Evolutionary conservation across 2,113 vertebrate species (phyloP).

Genomic region (Machaerirhynchus nigripectus): DNA sequence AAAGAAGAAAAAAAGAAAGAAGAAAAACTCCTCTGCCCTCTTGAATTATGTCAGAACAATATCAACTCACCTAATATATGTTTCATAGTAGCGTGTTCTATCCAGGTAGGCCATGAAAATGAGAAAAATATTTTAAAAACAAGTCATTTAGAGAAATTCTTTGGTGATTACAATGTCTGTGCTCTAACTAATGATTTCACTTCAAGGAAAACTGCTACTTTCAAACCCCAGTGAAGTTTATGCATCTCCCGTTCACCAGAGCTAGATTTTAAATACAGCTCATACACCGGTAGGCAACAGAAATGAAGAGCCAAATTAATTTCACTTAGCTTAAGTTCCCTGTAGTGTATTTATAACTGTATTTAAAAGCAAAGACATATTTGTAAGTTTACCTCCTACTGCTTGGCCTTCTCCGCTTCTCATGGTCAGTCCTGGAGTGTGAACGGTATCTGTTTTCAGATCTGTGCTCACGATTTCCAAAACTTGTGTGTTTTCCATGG

Average conservation of each 20-base stretch:
- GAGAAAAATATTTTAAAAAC: slow-evolving; percentile 73
- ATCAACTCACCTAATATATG: slow-evolving; percentile 93
- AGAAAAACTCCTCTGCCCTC: not conserved
- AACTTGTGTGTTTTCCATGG: slow-evolving; percentile 82
- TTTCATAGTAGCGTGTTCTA: slow-evolving; percentile 98
- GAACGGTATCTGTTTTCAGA: slow-evolving; percentile 83
- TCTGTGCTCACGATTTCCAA: slow-evolving; percentile 81
- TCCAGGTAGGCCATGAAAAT: slow-evolving; percentile 82
- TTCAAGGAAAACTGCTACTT: not conserved
- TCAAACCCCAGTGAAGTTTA: not conserved
- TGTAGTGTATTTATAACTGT: not conserved
- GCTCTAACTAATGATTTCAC: not conserved
- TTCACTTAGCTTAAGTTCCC: not conserved
- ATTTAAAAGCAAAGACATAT: not conserved
- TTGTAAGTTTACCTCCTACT: slow-evolving; percentile 85
- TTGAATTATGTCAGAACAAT: not conserved
- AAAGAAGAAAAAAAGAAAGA: not conserved
- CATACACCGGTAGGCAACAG: not conserved
- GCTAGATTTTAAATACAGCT: not conserved
- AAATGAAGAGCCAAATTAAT: not conserved
- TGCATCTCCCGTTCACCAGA: not conserved
- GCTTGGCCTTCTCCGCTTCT: slow-evolving; percentile 82
- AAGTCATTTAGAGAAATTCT: slow-evolving; percentile 49
- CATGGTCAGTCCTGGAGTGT: slow-evolving; percentile 78
- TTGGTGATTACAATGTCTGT: not conserved